Evolutionary conservation across 2,888 invertebrate genomes (phyloP).

Genomic region (Coremacera marginata): DNA sequence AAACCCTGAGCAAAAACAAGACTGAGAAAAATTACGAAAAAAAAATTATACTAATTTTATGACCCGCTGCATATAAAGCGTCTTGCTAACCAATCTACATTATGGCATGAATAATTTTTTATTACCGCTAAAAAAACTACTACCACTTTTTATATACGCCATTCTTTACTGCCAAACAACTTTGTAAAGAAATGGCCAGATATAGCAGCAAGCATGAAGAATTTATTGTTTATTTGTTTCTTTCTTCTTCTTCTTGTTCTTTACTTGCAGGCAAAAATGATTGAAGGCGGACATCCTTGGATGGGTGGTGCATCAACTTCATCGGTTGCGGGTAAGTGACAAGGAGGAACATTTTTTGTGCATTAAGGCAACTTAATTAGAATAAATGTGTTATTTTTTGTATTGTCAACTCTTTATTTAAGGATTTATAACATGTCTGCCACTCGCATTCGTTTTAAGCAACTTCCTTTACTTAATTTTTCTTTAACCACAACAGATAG

Average conservation of each 20-base stretch:
- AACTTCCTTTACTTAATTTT: slow-evolving; percentile 33
- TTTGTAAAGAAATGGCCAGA: no score
- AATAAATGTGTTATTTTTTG: slow-evolving; percentile 1
- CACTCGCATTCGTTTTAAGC: slow-evolving; percentile 5
- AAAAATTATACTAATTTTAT: slow-evolving; percentile 58
- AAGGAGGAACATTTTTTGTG: neutral
- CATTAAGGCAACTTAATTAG: slow-evolving; percentile 1
- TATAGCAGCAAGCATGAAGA: neutral
- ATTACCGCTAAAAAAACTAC: slow-evolving; percentile 50
- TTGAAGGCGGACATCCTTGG: slow-evolving; percentile 67
- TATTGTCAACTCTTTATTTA: neutral
- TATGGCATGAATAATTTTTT: slow-evolving; percentile 63
- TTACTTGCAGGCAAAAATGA: slow-evolving; percentile 64
- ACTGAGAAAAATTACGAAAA: no score
- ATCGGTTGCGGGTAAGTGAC: slow-evolving; percentile 66
- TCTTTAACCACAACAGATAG: slow-evolving; percentile 76
- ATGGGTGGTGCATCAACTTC: slow-evolving; percentile 66
- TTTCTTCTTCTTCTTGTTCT: slow-evolving; percentile 20
- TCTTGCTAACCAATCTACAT: slow-evolving; percentile 54
- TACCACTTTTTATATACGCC: neutral
- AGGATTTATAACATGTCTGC: neutral
- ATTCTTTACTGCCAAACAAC: no score
- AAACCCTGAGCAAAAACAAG: slow-evolving; percentile 12
- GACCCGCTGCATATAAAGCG: slow-evolving; percentile 56
- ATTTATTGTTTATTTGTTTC: neutral